Conservation (phyloP, 1,140 invertebrate species). For the Bursaphelenchus mucronatus region DNA sequence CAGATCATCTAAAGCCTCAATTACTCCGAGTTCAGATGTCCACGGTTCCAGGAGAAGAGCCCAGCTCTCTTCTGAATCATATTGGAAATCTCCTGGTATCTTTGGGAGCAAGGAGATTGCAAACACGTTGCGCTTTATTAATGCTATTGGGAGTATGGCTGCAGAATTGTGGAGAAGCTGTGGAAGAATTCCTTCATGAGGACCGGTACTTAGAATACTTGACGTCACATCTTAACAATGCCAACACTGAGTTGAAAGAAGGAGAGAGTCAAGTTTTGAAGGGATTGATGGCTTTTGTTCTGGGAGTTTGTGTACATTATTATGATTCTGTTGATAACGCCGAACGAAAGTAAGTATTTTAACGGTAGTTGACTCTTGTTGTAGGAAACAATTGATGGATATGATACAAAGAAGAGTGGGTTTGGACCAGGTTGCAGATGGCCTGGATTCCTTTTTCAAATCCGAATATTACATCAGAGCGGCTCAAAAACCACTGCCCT, state of each 20-base stretch:
- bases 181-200: slow-evolving; percentile 76
- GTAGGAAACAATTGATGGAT: slow-evolving; percentile 73
- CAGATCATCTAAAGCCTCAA: slow-evolving; percentile 81
- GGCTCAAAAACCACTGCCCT: slow-evolving; percentile 83
- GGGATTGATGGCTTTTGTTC: slow-evolving; percentile 85
- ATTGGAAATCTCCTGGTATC: slow-evolving; percentile 38
- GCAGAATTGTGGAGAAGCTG: slow-evolving; percentile 75
- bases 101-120: slow-evolving; percentile 72
- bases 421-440: slow-evolving; percentile 79
- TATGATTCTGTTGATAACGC: slow-evolving; percentile 71
- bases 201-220: slow-evolving; percentile 77
- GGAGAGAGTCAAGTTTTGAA: slow-evolving; percentile 80
- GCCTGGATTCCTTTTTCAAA: slow-evolving; percentile 76
- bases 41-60: slow-evolving; percentile 28
- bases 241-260: slow-evolving; percentile 62
- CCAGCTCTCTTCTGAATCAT: slow-evolving; percentile 45
- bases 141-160: slow-evolving; percentile 87
- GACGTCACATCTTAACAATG: slow-evolving; percentile 61
- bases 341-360: slow-evolving; percentile 33
- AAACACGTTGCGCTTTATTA: slow-evolving; percentile 82
- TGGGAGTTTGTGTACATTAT: slow-evolving; percentile 85
- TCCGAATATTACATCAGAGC: slow-evolving; percentile 86
- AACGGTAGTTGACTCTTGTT: slow-evolving; percentile 33
- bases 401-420: slow-evolving; percentile 86
- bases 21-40: slow-evolving; percentile 84